Conservation (phyloP, 1,140 invertebrate species). For the Diabrotica undecimpunctata region DNA sequence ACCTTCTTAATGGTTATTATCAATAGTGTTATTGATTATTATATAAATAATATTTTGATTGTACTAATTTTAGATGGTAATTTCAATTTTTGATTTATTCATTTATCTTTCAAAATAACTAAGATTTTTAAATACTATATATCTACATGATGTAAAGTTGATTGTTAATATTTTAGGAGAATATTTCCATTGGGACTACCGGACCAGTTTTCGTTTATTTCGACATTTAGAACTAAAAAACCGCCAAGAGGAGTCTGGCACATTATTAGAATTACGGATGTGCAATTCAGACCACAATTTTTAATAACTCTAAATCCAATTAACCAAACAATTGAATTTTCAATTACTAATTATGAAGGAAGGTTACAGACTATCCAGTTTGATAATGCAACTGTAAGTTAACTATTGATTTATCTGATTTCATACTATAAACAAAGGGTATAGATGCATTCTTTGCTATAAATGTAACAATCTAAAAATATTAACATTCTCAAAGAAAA, state of each 20-base stretch:
- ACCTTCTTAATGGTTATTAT: no score
- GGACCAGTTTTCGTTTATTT: constrained; percentile 68
- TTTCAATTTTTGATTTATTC: no score
- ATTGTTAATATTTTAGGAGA: constrained; percentile 47
- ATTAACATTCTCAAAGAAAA: background rate
- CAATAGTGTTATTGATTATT: background rate
- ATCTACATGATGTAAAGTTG: no score
- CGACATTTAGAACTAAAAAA: constrained; percentile 60
- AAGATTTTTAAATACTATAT: no score
- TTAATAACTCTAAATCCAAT: constrained; percentile 65
- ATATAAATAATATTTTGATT: background rate
- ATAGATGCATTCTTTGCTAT: background rate
- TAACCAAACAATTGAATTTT: constrained; percentile 60
- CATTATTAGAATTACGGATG: constrained; percentile 62
- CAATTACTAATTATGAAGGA: constrained; percentile 56
- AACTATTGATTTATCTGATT: background rate
- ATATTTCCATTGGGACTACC: constrained; percentile 67
- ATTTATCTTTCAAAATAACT: no score
- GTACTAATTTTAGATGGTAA: no score
- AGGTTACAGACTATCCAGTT: constrained; percentile 60
- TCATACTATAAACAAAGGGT: background rate
- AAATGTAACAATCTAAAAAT: background rate
- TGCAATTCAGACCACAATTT: constrained; percentile 61
- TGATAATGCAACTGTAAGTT: constrained; percentile 53
- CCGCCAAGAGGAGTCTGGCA: constrained; percentile 65